These are phyloP conservation scores for Pollimyrus isidori DNA, from an alignment of 2,113 vertebrate genomes.

Conservation along the genomic window DNA sequence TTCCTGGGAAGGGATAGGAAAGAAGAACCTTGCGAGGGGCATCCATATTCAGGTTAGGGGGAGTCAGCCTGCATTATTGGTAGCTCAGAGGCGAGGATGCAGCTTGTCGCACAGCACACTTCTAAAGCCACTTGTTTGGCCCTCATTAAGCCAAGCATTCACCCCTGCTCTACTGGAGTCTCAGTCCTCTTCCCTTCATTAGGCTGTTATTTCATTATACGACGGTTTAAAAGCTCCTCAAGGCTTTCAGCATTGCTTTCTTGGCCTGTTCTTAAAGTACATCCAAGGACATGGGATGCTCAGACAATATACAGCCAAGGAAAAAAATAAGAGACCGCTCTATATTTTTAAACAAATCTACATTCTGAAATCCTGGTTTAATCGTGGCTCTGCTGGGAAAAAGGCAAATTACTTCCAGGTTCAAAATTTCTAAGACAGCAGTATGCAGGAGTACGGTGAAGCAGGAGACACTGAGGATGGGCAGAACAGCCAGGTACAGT, in stretches of 20 bases:
- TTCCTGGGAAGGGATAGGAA: neutral
- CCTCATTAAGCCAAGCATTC: neutral
- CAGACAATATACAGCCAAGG: neutral
- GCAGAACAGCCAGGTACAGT: no score
- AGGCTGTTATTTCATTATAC: neutral
- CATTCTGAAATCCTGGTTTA: no score
- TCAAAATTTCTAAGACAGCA: no score
- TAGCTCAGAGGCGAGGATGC: neutral
- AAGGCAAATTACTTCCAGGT: neutral
- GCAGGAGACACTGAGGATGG: no score
- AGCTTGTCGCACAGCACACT: neutral
- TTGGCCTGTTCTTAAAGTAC: neutral
- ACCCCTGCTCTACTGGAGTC: neutral
- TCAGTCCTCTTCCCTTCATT: neutral
- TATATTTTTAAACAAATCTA: no score
- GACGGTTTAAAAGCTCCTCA: neutral
- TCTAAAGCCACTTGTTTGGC: neutral
- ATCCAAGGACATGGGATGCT: neutral
- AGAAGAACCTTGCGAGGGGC: neutral
- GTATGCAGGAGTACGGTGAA: no score
- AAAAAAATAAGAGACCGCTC: no score
- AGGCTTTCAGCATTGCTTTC: neutral
- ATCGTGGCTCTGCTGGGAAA: no score
- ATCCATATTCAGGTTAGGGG: neutral
- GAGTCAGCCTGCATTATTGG: neutral